Conservation (phyloP, 2,113 vertebrate species). For the Laterallus jamaicensis region DNA sequence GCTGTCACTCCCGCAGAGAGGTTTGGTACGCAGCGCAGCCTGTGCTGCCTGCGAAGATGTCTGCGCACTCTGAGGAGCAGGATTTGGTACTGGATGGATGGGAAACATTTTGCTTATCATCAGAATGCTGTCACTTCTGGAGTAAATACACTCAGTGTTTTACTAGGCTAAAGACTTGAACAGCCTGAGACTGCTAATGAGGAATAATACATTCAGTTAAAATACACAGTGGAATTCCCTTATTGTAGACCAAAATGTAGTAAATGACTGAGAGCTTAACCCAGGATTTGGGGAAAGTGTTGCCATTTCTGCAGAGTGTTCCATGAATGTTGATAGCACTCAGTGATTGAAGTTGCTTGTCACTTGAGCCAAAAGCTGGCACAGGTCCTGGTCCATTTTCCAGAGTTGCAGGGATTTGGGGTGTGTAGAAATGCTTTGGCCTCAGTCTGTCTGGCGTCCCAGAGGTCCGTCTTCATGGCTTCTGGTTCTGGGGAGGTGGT, state of each 20-base stretch:
- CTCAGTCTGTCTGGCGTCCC: neutral
- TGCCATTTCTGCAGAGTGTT: neutral
- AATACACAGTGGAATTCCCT: conserved; percentile 10
- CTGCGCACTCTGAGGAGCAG: neutral
- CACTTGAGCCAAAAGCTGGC: neutral
- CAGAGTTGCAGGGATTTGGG: neutral
- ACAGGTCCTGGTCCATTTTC: neutral
- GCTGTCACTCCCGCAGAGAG: accelerated
- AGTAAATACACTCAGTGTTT: neutral
- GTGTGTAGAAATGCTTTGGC: neutral
- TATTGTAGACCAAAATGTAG: neutral
- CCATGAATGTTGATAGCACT: neutral
- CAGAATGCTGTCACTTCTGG: neutral
- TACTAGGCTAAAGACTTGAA: neutral
- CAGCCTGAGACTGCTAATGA: conserved; percentile 19
- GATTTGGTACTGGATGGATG: neutral
- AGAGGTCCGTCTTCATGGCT: neutral
- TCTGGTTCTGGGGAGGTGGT: neutral
- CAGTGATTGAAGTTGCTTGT: neutral
- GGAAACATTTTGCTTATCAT: neutral
- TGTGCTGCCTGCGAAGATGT: neutral
- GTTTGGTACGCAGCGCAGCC: neutral
- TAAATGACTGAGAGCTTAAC: neutral
- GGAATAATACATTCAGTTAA: conserved; percentile 3
- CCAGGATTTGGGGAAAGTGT: neutral